Base-by-base conservation (phyloP, 1,140 invertebrate genomes). In the Diorhabda carinulata region DNA sequence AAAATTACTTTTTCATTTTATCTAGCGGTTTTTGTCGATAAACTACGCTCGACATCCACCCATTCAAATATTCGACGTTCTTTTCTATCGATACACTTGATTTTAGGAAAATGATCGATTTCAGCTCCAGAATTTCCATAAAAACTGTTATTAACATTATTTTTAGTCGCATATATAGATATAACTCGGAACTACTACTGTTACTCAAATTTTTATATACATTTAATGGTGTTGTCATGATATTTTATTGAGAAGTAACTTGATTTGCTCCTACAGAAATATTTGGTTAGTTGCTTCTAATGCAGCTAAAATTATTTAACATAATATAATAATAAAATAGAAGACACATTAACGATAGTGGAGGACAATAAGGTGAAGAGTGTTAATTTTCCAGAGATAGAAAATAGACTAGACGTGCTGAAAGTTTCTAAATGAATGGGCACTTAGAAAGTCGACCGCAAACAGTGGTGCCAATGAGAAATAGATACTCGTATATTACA, bases 1-100 rank as follows among this genome's bases (percentile, higher is more conserved):
- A 78, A 80, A 80, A 80, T 78, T 76, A 77, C 79, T 80, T 80
- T 80, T 80, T 79, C 76, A 80, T 80, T 78, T 78, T 78, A 78
- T 78, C 77, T 76, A 72, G 73, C 69, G 72, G 73, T 74, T 76
- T 67, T 59, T 59, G 66, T 64, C 71, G 73, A 76, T 75, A 76
- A 61, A 61, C 59, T 61, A 8, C 59, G 59, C 25, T 41, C 40
- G 6, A 52, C 47, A 8, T n/a, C n/a, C 47, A 52, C 47, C 6
- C 6, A 52, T n/a, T 52, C 47, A 52, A 52, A 52, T 8, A 8
- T 52, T 52, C 6, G n/a, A 52, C 47, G 47, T 52, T 52, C 3
- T 52, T 52, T n/a, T 52, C n/a, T n/a, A 8, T 6, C 47, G 47
- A 52, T 25, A 52, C 47, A 52, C 47, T 52, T 52, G 6, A 52